Evolutionary conservation across 2,888 invertebrate species (phyloP).

Genomic region (Acrobasis repandana): DNA sequence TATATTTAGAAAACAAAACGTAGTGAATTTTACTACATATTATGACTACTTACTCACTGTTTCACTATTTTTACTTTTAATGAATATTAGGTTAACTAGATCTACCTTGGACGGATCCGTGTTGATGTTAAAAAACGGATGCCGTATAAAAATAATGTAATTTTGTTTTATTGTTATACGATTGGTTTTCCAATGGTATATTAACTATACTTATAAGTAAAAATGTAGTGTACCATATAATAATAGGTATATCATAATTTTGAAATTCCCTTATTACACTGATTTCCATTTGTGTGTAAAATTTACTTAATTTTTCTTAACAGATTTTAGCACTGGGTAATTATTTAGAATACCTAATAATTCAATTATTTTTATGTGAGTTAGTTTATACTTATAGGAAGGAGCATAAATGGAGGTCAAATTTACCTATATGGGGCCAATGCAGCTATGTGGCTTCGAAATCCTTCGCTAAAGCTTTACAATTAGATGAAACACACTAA

Average conservation of each 20-base stretch:
- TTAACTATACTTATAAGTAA: background rate
- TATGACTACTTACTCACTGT: slow-evolving; percentile 63
- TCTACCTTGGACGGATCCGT: slow-evolving; percentile 15
- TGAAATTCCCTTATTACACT: background rate
- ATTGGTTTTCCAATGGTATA: slow-evolving; percentile 13
- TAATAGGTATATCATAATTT: background rate
- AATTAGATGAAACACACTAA: background rate
- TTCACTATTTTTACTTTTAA: slow-evolving; percentile 65
- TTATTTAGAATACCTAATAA: too few relatives aligned
- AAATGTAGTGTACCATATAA: slow-evolving; percentile 18
- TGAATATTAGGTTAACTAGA: slow-evolving; percentile 52
- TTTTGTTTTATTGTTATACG: background rate
- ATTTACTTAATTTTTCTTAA: too few relatives aligned
- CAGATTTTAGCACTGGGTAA: too few relatives aligned
- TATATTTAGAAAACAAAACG: slow-evolving; percentile 52
- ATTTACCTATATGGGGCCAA: slow-evolving; percentile 18
- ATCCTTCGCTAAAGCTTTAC: slow-evolving; percentile 8
- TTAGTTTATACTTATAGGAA: background rate
- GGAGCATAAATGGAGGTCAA: slow-evolving; percentile 19
- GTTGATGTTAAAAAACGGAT: slow-evolving; percentile 2
- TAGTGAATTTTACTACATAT: slow-evolving; percentile 64
- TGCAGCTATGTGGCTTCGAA: slow-evolving; percentile 10
- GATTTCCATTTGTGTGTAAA: background rate
- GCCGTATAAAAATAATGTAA: background rate
- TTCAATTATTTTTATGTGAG: background rate